Evolutionary conservation across 2,888 invertebrate genomes (phyloP).

Genomic region (Mylabris sibirica): DNA sequence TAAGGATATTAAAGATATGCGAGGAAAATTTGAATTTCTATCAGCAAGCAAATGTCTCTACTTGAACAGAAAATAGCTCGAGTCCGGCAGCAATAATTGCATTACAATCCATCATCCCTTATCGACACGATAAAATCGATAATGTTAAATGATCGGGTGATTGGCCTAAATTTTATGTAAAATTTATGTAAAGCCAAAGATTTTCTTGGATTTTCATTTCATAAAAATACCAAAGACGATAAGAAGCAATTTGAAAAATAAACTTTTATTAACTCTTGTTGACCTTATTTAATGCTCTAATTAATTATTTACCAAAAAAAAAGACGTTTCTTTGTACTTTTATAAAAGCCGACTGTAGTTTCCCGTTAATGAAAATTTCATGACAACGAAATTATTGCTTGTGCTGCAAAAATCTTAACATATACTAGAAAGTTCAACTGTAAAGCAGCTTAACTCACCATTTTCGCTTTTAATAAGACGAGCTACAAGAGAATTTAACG

Average conservation of each 20-base stretch:
- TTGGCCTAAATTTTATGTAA: background rate
- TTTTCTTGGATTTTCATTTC: background rate
- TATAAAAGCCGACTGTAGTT: too few species aligned
- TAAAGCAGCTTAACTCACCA: background rate
- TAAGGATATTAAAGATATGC: background rate
- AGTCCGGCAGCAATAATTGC: background rate
- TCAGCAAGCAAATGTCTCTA: background rate
- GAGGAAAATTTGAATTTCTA: background rate
- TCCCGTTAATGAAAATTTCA: too few species aligned
- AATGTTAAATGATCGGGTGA: background rate
- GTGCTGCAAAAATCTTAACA: background rate
- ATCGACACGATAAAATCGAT: background rate
- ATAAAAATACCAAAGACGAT: background rate
- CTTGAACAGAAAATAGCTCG: background rate
- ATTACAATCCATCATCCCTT: background rate
- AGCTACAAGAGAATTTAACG: background rate
- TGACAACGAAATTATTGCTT: too few species aligned
- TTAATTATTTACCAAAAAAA: background rate
- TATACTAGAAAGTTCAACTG: background rate
- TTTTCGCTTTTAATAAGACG: background rate
- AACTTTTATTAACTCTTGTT: too few species aligned
- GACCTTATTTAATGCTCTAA: too few species aligned
- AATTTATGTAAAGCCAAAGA: background rate
- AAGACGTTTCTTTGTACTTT: background rate
- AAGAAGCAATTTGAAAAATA: background rate